phyloP scores from a whole-genome alignment of 2,113 vertebrate species.

The Gallinago undulata region DNA sequence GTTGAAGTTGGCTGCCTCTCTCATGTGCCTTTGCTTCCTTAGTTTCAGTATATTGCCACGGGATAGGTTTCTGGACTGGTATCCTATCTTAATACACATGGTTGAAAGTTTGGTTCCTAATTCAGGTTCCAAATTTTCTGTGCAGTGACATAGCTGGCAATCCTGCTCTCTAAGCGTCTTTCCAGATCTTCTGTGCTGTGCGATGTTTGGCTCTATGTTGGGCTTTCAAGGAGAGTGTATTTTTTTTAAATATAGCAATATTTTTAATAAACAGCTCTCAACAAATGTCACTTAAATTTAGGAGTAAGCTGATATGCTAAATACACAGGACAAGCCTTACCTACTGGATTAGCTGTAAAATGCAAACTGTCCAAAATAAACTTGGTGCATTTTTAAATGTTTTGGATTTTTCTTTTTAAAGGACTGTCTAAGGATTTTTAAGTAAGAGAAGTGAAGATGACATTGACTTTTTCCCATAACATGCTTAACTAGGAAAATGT shows the following conservation, averaged over 20 bases:
- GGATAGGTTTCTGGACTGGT: not conserved
- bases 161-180: constrained; percentile 18
- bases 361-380: not conserved
- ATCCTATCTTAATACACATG: not conserved
- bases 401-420: constrained; percentile 1
- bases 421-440: not conserved
- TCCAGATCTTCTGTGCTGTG: constrained; percentile 23
- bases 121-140: constrained; percentile 11
- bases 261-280: constrained; percentile 43
- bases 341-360: constrained; percentile 10
- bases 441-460: not conserved
- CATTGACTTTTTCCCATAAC: not conserved
- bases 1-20: not conserved
- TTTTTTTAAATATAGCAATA: constrained; percentile 4
- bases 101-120: not conserved
- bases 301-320: not conserved
- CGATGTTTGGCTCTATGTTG: constrained; percentile 19
- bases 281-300: not conserved
- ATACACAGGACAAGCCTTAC: constrained; percentile 11
- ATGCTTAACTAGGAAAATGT: not conserved
- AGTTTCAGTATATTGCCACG: not conserved
- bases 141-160: constrained; percentile 2
- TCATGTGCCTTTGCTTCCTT: constrained; percentile 1
- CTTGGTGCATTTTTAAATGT: not conserved
- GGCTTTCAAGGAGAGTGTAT: not conserved